These are phyloP conservation scores for Gallinago media DNA, from an alignment of 2,113 vertebrate species.

Conservation along the genomic window DNA sequence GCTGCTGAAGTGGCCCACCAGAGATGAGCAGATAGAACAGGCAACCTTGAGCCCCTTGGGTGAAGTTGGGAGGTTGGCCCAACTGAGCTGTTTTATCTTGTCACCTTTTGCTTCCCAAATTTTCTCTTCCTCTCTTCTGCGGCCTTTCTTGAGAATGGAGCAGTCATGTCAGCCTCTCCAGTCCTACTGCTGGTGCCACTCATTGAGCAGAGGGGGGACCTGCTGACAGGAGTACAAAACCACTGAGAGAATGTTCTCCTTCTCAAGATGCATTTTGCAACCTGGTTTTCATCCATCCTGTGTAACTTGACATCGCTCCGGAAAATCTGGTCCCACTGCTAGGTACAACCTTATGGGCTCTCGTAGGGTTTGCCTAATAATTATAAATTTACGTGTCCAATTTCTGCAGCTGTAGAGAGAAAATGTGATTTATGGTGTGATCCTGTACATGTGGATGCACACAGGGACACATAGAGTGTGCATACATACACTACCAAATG, in stretches of 20 bases:
- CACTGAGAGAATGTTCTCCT: background rate
- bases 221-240: background rate
- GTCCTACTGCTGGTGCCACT: background rate
- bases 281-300: accelerated
- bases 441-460: background rate
- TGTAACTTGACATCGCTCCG: accelerated
- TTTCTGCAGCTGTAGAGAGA: background rate
- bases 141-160: background rate
- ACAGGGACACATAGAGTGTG: background rate
- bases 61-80: background rate
- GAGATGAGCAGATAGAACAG: background rate
- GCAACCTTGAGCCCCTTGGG: background rate
- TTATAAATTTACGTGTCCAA: background rate
- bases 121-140: background rate
- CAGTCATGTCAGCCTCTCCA: background rate
- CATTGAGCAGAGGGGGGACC: background rate
- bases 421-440: background rate
- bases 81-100: background rate
- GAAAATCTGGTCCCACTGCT: background rate
- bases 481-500: background rate
- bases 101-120: background rate
- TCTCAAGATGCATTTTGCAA: background rate
- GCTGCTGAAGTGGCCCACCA: background rate
- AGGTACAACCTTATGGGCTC: background rate
- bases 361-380: background rate